These are phyloP conservation scores for Lytechinus variegatus DNA, from an alignment of 35 echinoderm and acorn worm genomes.

Conservation along the genomic window DNA sequence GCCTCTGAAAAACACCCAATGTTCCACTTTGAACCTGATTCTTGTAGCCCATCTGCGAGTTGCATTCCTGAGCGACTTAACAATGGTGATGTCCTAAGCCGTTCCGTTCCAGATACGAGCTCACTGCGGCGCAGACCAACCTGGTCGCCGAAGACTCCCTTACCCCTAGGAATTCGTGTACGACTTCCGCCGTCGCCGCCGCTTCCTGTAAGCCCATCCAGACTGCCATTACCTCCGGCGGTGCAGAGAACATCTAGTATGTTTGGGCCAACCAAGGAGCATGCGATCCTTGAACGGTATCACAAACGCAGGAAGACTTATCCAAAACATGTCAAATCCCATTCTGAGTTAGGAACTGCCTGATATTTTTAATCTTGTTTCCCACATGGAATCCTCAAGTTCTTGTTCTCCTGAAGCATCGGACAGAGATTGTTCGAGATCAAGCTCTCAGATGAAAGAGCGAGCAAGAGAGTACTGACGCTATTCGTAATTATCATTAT, in stretches of 20 bases:
- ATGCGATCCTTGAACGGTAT: conserved; percentile 1
- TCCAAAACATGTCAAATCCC: background rate
- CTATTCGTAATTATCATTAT: background rate
- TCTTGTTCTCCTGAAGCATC: background rate
- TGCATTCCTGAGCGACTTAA: background rate
- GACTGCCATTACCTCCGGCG: background rate
- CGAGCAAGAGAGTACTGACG: background rate
- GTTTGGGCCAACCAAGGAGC: background rate
- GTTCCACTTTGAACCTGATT: background rate
- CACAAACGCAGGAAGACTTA: background rate
- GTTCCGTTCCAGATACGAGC: background rate
- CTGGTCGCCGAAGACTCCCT: background rate
- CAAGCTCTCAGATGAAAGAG: background rate
- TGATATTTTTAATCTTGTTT: background rate
- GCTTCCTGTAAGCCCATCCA: background rate
- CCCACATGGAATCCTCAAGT: background rate
- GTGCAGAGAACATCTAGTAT: background rate
- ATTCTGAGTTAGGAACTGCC: background rate
- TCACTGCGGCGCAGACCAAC: background rate
- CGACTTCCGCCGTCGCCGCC: conserved; percentile 3
- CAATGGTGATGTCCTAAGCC: background rate
- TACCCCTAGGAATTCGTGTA: background rate
- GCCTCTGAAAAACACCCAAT: background rate
- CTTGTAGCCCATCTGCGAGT: background rate
- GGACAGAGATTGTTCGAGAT: background rate